A percentile compares a stretch with the other conserved stretches of the same genome.
Evolutionary conservation across 2,113 vertebrate species (phyloP).

Genomic region (Crotalus helleri): DNA sequence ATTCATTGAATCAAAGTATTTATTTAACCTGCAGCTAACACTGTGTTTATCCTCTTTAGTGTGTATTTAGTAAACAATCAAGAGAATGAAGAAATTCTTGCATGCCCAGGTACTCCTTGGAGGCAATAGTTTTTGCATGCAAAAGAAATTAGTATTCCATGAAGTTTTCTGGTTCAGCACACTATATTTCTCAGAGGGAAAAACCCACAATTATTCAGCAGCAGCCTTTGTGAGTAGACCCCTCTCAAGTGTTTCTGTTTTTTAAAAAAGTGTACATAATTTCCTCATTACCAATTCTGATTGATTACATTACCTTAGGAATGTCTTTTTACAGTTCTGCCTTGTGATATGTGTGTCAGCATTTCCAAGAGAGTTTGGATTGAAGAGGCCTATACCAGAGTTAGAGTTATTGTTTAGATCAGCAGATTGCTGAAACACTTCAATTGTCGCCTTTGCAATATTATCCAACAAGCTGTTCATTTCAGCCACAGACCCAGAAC

Average conservation of each 20-base stretch:
- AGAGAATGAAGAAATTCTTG: background rate
- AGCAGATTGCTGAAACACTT: constrained; percentile 77
- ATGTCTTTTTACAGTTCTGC: constrained; percentile 73
- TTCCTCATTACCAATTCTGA: constrained; percentile 30
- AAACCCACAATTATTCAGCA: constrained; percentile 11
- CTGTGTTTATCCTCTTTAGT: background rate
- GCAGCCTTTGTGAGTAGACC: constrained; percentile 9
- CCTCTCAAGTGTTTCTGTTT: constrained; percentile 16
- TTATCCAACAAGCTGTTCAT: constrained; percentile 77
- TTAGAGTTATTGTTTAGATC: constrained; percentile 69
- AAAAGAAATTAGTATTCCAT: background rate
- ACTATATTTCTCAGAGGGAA: constrained; percentile 21
- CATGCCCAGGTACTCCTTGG: background rate
- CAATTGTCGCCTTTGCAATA: constrained; percentile 72
- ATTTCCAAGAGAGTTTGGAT: constrained; percentile 60
- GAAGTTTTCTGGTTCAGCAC: background rate
- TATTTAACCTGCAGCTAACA: background rate
- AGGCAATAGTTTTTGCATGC: background rate
- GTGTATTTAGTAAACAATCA: background rate
- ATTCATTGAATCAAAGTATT: background rate
- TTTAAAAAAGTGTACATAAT: constrained; percentile 8
- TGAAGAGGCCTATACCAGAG: constrained; percentile 68
- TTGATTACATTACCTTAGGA: constrained; percentile 67
- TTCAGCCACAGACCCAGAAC: constrained; percentile 73
- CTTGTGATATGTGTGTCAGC: constrained; percentile 61